Evolutionary conservation across 2,888 invertebrate species (phyloP).

Genomic region (Chrysolina americana): DNA sequence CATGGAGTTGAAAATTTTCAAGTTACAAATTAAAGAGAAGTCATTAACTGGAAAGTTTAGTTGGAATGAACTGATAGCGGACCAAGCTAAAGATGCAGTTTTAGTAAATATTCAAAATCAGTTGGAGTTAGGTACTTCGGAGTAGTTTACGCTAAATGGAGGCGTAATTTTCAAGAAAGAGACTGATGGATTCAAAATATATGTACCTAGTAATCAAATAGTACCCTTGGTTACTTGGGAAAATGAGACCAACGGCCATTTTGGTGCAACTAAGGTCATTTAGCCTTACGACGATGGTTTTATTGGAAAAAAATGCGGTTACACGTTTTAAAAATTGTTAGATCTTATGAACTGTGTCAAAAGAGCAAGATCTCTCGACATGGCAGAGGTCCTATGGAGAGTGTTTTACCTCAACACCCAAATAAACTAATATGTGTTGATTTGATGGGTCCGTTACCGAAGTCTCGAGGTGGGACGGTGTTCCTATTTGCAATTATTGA

Average conservation of each 20-base stretch:
- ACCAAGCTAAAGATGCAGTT: slow-evolving; percentile 3
- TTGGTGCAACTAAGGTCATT: slow-evolving; percentile 23
- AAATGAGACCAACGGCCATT: slow-evolving; percentile 25
- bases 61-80: background rate
- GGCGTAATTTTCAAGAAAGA: slow-evolving; percentile 11
- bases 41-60: background rate
- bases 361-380: slow-evolving; percentile 21
- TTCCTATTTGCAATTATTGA: slow-evolving; percentile 38
- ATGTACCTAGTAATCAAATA: slow-evolving; percentile 19
- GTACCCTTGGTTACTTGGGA: background rate
- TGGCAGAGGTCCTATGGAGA: background rate
- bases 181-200: slow-evolving; percentile 18
- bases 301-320: slow-evolving; percentile 22
- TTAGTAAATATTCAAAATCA: background rate
- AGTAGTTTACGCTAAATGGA: background rate
- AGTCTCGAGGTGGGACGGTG: slow-evolving; percentile 25
- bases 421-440: slow-evolving; percentile 30
- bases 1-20: slow-evolving; percentile 1
- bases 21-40: background rate
- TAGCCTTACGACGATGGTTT: background rate
- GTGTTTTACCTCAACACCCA: background rate
- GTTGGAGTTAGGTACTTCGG: background rate
- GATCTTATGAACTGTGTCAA: slow-evolving; percentile 1
- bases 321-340: slow-evolving; percentile 4
- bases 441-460: slow-evolving; percentile 40